Percentiles rank a stretch among this genome's conserved stretches.
Evolutionary conservation across 2,797 vertebrate species (phyloP).

Genomic region (Mus caroli): DNA sequence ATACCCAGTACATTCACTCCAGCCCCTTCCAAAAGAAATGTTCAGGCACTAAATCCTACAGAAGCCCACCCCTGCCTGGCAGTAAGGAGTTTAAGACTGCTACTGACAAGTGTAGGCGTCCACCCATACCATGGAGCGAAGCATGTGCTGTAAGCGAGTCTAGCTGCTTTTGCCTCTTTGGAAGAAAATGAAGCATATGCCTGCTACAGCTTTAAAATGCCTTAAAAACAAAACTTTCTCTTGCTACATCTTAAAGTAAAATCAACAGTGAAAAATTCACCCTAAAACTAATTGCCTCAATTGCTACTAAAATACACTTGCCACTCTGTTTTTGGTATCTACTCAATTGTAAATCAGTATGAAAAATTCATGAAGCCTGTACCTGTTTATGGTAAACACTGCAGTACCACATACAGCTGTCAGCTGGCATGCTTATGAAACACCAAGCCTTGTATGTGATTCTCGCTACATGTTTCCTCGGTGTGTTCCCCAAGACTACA

Average conservation of each 20-base stretch:
- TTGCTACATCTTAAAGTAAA: conserved; percentile 64
- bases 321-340: conserved; percentile 70
- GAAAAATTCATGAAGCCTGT: background rate
- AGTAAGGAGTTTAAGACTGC: conserved; percentile 41
- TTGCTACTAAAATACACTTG: conserved; percentile 74
- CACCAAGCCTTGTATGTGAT: background rate
- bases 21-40: conserved; percentile 69
- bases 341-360: background rate
- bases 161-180: conserved; percentile 70
- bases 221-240: conserved; percentile 63
- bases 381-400: conserved; percentile 46
- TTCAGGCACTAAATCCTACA: conserved; percentile 78
- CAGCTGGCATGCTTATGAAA: background rate
- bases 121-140: conserved; percentile 2
- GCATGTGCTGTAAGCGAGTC: conserved; percentile 15
- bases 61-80: conserved; percentile 60
- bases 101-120: background rate
- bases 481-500: background rate
- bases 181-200: conserved; percentile 65
- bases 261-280: conserved; percentile 54
- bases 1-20: conserved; percentile 56
- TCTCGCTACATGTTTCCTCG: background rate
- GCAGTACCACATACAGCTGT: background rate
- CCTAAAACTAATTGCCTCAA: conserved; percentile 61
- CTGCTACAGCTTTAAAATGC: conserved; percentile 58